Evolutionary conservation across 2,113 vertebrate genomes (phyloP).

Genomic region (Harpagus bidentatus): DNA sequence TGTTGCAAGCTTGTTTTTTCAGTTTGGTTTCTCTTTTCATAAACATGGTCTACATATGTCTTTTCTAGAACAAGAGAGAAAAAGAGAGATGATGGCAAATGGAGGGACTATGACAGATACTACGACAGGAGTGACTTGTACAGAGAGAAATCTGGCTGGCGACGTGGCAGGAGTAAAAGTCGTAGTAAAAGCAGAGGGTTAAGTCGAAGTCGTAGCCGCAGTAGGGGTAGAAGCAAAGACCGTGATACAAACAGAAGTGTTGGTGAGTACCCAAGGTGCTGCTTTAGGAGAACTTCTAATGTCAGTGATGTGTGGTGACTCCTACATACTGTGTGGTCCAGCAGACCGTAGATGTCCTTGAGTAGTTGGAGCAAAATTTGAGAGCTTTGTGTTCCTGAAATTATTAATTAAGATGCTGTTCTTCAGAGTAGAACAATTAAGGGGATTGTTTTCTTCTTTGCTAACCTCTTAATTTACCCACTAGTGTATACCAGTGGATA

Average conservation of each 20-base stretch:
- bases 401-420: neutral
- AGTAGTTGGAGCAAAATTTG: neutral
- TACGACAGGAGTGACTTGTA: constrained; percentile 85
- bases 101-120: constrained; percentile 89
- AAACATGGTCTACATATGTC: neutral
- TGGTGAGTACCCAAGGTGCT: constrained; percentile 52
- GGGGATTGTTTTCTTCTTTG: neutral
- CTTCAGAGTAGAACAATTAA: neutral
- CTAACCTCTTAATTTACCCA: constrained; percentile 30
- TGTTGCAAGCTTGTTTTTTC: neutral
- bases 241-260: constrained; percentile 62
- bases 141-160: constrained; percentile 91
- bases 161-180: constrained; percentile 87
- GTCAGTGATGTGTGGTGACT: neutral
- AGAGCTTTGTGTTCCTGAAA: neutral
- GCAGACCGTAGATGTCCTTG: neutral
- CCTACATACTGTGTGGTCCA: fast-evolving
- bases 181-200: constrained; percentile 80
- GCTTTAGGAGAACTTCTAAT: fast-evolving
- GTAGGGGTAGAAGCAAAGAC: constrained; percentile 81
- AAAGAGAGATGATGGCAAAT: constrained; percentile 93
- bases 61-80: constrained; percentile 84
- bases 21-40: neutral
- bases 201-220: constrained; percentile 83
- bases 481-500: neutral